A percentile compares a stretch with the other conserved stretches of the same genome.
Conservation (phyloP, 2,888 invertebrate genomes). For the Autographa pulchrina region DNA sequence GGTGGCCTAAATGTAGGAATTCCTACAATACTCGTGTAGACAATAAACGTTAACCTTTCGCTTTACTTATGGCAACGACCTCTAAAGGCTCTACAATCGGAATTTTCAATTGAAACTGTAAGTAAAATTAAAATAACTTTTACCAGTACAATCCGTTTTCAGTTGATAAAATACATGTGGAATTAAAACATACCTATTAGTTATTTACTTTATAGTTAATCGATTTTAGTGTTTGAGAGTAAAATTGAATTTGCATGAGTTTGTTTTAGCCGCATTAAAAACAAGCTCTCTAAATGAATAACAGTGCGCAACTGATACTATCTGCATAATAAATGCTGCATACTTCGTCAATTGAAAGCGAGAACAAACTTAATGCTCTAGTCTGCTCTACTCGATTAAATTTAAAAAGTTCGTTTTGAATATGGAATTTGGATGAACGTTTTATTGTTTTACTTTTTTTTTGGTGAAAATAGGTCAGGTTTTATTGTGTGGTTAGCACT, state of each 20-base stretch:
- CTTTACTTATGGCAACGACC: conserved; percentile 36
- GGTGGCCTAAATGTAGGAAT: conserved; percentile 15
- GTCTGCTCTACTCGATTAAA: conserved; percentile 38
- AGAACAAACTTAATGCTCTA: conserved; percentile 36
- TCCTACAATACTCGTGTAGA: conserved; percentile 28
- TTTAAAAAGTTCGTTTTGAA: conserved; percentile 50
- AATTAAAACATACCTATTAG: no score
- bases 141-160: no score
- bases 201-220: no score
- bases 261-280: conserved; percentile 10
- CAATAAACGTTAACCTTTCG: conserved; percentile 40
- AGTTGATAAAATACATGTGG: no score
- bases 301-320: conserved; percentile 22
- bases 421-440: conserved; percentile 35
- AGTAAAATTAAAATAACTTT: not conserved
- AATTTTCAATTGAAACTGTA: conserved; percentile 16
- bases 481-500: conserved; percentile 1
- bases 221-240: no score
- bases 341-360: conserved; percentile 54
- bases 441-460: conserved; percentile 29
- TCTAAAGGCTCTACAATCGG: conserved; percentile 27
- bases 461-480: not conserved
- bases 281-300: conserved; percentile 20
- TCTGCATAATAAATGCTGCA: conserved; percentile 61
- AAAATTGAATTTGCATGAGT: not conserved